These are phyloP conservation scores for Gambusia holbrooki DNA, from an alignment of 2,113 vertebrate genomes.

Conservation along the genomic window DNA sequence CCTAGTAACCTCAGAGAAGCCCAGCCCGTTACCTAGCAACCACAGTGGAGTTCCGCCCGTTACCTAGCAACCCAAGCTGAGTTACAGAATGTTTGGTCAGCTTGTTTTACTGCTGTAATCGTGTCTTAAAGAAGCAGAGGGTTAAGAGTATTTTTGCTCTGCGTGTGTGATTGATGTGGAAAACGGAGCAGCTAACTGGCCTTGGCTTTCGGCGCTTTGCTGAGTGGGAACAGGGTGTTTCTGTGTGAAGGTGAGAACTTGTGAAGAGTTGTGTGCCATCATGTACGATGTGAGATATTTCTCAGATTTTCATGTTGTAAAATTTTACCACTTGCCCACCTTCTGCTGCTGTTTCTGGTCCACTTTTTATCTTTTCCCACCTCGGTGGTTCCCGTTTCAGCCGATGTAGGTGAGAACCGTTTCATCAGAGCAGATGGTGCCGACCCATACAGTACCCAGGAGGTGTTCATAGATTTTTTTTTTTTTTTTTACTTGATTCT, in stretches of 20 bases:
- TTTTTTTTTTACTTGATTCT: too few relatives aligned
- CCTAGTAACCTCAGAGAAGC: too few relatives aligned
- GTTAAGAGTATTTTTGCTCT: not conserved
- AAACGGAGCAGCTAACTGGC: conserved; percentile 5
- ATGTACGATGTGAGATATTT: conserved; percentile 29
- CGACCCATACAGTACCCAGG: not conserved
- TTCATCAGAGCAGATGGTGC: conserved; percentile 5
- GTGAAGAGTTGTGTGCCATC: conserved; percentile 10
- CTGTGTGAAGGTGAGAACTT: conserved; percentile 25
- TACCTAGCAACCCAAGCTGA: too few relatives aligned
- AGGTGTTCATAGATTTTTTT: not conserved
- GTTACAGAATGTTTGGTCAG: too few relatives aligned
- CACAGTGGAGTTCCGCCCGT: too few relatives aligned
- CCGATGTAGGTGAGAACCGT: conserved; percentile 41
- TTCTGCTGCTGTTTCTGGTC: not conserved
- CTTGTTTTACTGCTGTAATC: conserved; percentile 11
- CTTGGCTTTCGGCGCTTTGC: not conserved
- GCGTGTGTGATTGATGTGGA: not conserved
- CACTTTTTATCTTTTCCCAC: conserved; percentile 18
- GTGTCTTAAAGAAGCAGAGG: not conserved
- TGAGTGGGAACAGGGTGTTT: conserved; percentile 12
- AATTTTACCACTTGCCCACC: conserved; percentile 20
- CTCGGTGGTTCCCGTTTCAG: conserved; percentile 59
- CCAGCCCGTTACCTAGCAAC: too few relatives aligned
- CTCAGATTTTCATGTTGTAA: conserved; percentile 21